These are phyloP conservation scores for Rousettus madagascariensis DNA, from an alignment of 2,797 vertebrate genomes.

Conservation along the genomic window DNA sequence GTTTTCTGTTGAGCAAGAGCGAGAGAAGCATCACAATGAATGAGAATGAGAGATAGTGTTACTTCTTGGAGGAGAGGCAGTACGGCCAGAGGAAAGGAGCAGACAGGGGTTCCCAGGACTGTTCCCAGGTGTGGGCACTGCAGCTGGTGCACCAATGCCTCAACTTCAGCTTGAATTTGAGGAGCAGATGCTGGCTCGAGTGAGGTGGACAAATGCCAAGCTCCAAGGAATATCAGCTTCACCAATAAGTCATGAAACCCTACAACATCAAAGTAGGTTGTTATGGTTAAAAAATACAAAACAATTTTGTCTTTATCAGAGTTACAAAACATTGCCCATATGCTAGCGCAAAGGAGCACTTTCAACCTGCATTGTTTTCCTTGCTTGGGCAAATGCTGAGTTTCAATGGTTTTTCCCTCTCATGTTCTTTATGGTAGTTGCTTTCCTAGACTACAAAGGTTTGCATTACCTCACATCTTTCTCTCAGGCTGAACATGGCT, in stretches of 20 bases:
- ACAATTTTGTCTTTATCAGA: constrained; percentile 74
- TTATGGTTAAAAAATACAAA: constrained; percentile 79
- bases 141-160: neutral
- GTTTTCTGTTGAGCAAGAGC: neutral
- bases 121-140: neutral
- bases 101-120: neutral
- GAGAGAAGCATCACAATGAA: neutral
- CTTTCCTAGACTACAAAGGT: constrained; percentile 47
- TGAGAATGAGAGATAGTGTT: neutral
- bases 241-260: constrained; percentile 75
- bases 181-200: neutral
- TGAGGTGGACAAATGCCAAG: constrained; percentile 68
- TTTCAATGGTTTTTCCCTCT: constrained; percentile 61
- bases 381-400: constrained; percentile 63
- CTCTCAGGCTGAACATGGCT: constrained; percentile 61
- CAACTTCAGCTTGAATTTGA: neutral
- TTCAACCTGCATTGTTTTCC: constrained; percentile 58
- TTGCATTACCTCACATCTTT: constrained; percentile 70
- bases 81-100: neutral
- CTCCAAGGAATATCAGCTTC: constrained; percentile 77
- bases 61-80: neutral
- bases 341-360: constrained; percentile 53
- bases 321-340: constrained; percentile 78
- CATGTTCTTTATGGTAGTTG: constrained; percentile 59
- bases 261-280: constrained; percentile 79